Evolutionary conservation across 2,797 vertebrate species (phyloP).

Genomic region (Paramormyrops hopkinsi): DNA sequence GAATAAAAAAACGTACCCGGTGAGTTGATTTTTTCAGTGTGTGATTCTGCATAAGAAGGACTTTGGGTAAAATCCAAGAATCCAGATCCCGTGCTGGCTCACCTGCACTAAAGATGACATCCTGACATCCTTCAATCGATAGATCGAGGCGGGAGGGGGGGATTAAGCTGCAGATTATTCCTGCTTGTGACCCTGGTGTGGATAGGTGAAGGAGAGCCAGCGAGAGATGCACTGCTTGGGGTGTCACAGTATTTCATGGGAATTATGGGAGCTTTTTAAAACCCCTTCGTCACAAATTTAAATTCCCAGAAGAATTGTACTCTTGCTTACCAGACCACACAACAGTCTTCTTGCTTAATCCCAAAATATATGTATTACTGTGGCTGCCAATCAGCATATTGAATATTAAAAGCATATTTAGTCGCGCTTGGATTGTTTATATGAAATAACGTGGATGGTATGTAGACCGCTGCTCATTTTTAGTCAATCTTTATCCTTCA

Average conservation of each 20-base stretch:
- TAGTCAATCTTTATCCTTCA: background rate
- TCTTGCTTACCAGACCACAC: background rate
- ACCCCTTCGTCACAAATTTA: background rate
- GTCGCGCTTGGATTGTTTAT: slow-evolving; percentile 17
- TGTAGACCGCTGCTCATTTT: background rate
- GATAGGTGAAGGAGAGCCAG: background rate
- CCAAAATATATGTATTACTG: slow-evolving; percentile 15
- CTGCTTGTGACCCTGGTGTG: background rate
- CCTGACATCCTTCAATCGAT: background rate
- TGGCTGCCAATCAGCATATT: slow-evolving; percentile 1
- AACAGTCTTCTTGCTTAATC: slow-evolving; percentile 14
- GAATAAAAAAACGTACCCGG: background rate
- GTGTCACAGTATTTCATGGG: background rate
- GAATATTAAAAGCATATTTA: slow-evolving; percentile 18
- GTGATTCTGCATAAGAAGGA: background rate
- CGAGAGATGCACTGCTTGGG: background rate
- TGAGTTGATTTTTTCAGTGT: background rate
- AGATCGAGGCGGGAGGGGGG: background rate
- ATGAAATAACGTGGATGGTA: background rate
- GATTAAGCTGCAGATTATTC: background rate
- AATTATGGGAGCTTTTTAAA: background rate
- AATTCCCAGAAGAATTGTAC: background rate
- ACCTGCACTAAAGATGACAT: background rate
- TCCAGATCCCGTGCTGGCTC: background rate
- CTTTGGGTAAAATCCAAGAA: background rate